These are phyloP conservation scores for Bombus superbus DNA, from an alignment of 1,140 invertebrate genomes.

Conservation along the genomic window DNA sequence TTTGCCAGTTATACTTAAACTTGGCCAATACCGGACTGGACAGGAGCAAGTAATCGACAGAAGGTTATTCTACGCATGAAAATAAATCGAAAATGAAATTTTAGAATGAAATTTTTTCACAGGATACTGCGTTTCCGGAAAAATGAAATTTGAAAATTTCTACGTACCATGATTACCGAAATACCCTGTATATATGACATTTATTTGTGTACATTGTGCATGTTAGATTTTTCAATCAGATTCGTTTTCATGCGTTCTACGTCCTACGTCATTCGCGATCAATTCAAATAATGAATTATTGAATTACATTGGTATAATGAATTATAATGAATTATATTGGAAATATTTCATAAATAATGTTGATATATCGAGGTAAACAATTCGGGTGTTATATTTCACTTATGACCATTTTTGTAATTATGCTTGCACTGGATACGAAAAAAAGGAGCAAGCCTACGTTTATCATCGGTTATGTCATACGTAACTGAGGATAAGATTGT, in stretches of 20 bases:
- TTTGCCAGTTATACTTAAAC: background rate
- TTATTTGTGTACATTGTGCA: background rate
- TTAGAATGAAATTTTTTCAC: background rate
- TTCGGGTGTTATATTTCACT: background rate
- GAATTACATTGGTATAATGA: background rate
- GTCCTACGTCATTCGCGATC: background rate
- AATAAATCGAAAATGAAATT: no score
- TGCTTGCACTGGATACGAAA: background rate
- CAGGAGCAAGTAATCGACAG: no score
- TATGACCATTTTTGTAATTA: background rate
- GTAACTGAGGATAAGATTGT: slow-evolving; percentile 28
- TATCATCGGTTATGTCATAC: slow-evolving; percentile 64
- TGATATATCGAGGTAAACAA: background rate
- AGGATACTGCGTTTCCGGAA: background rate
- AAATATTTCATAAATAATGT: background rate
- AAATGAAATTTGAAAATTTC: background rate
- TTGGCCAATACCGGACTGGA: no score
- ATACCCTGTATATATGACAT: background rate
- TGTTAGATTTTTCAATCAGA: slow-evolving; percentile 14
- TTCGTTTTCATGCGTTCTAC: background rate
- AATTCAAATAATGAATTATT: background rate
- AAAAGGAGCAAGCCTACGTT: background rate
- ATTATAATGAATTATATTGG: background rate
- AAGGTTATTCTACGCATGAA: no score
- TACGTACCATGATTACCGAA: background rate